Conservation (phyloP, 2,797 vertebrate genomes). For the Pristis pectinata region DNA sequence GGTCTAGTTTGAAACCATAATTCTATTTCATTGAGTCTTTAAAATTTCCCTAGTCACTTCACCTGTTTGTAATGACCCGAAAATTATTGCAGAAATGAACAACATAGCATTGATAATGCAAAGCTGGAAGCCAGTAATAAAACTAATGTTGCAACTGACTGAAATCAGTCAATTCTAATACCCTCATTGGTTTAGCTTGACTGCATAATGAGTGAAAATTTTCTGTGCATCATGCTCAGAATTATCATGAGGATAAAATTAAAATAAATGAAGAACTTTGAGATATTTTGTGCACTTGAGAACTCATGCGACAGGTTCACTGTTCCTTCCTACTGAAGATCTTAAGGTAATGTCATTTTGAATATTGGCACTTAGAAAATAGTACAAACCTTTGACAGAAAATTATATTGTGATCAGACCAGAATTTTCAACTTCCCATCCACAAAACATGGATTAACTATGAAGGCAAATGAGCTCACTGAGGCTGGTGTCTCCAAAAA, state of each 20-base stretch:
- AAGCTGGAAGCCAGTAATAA: too few relatives aligned
- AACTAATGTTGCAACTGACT: neutral
- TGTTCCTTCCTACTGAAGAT: neutral
- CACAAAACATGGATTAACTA: too few relatives aligned
- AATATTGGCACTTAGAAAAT: neutral
- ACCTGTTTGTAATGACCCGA: neutral
- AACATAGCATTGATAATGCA: neutral
- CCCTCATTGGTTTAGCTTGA: neutral
- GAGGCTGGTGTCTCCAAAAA: neutral
- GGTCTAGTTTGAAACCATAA: neutral
- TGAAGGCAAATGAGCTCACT: neutral
- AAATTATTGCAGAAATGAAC: neutral
- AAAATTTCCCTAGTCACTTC: neutral
- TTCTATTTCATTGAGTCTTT: neutral
- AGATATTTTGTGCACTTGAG: neutral
- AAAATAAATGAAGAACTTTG: neutral
- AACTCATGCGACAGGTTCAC: neutral
- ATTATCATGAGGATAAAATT: neutral
- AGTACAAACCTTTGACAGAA: neutral
- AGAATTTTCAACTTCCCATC: neutral
- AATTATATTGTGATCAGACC: neutral
- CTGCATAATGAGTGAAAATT: neutral
- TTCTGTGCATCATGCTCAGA: neutral
- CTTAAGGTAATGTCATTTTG: neutral
- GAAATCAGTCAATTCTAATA: neutral